Conservation (phyloP, 1,140 invertebrate species). For the Calosoma granatense region DNA sequence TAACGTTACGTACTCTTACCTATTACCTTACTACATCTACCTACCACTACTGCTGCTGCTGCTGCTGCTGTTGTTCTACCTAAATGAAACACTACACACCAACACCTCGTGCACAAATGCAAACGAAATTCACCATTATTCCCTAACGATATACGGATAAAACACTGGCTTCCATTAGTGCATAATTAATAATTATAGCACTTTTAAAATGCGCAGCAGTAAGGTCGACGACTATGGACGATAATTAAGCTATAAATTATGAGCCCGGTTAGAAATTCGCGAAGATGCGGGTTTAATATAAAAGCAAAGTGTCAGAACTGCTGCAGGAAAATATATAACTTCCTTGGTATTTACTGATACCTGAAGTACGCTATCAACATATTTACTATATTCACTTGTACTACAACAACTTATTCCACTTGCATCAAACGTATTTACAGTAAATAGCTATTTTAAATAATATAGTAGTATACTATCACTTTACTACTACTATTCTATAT, state of each 20-base stretch:
- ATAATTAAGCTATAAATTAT: slow-evolving; percentile 9
- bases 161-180: not conserved
- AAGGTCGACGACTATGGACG: not conserved
- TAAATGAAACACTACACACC: not conserved
- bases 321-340: not conserved
- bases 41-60: no score
- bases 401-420: no score
- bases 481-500: no score
- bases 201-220: not conserved
- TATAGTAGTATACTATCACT: no score
- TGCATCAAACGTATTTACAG: no score
- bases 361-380: no score
- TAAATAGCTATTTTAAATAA: no score
- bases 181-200: slow-evolving; percentile 9
- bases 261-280: not conserved
- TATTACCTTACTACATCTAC: not conserved
- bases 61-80: no score
- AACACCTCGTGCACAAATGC: not conserved
- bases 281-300: slow-evolving; percentile 2
- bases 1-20: not conserved
- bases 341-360: not conserved
- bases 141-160: not conserved
- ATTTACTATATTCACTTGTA: no score
- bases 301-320: not conserved
- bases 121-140: not conserved